Evolutionary conservation across 2,797 vertebrate genomes (phyloP).

Genomic region (Acipenser ruthenus): DNA sequence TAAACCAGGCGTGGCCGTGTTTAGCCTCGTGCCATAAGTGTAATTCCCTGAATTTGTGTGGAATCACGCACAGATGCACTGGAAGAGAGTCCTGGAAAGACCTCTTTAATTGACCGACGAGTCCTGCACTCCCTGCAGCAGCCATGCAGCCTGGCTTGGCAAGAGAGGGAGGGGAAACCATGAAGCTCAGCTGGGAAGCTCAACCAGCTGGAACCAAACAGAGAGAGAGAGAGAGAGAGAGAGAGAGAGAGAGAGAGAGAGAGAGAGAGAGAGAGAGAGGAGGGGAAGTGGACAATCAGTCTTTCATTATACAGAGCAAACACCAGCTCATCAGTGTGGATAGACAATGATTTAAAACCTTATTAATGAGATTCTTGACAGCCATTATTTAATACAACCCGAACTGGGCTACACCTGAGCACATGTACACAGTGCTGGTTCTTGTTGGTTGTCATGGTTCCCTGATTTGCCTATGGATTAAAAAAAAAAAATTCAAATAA

Average conservation of each 20-base stretch:
- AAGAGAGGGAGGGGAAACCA: not conserved
- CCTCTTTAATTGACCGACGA: conserved; percentile 64
- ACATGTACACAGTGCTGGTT: too few species aligned
- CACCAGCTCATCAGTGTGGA: too few species aligned
- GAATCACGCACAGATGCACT: conserved; percentile 63
- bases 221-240: not conserved
- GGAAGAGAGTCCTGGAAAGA: conserved; percentile 58
- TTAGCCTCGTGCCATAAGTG: conserved; percentile 55
- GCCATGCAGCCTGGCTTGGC: not conserved
- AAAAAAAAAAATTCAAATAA: too few species aligned
- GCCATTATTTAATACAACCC: too few species aligned
- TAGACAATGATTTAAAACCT: too few species aligned
- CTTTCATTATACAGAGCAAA: too few species aligned
- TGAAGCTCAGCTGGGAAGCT: conserved; percentile 1
- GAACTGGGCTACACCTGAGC: too few species aligned
- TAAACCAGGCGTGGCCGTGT: conserved; percentile 50
- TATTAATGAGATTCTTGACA: too few species aligned
- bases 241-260: not conserved
- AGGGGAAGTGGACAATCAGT: not conserved
- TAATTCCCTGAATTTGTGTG: conserved; percentile 64
- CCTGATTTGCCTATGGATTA: too few species aligned
- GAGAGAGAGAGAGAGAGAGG: not conserved
- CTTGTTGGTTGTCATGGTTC: too few species aligned
- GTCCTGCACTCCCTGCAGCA: conserved; percentile 25
- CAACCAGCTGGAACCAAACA: conserved; percentile 4